These are phyloP conservation scores for Leucopternis melanops DNA, from an alignment of 2,113 vertebrate genomes.

Conservation along the genomic window DNA sequence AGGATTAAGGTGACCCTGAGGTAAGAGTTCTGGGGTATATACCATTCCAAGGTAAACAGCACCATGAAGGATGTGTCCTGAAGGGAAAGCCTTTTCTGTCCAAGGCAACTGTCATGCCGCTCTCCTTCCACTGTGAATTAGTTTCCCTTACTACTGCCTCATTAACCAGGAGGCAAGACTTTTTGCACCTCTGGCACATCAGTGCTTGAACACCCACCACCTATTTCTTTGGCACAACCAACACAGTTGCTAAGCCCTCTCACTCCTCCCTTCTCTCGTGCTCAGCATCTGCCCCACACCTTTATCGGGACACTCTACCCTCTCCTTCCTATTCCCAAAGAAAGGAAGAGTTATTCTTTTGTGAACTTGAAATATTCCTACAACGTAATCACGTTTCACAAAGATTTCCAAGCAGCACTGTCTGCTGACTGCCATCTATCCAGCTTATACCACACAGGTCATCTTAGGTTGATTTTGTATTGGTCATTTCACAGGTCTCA, in stretches of 20 bases:
- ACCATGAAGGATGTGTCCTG: neutral
- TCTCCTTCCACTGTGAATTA: neutral
- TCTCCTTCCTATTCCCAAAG: neutral
- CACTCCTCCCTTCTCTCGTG: neutral
- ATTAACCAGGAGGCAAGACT: neutral
- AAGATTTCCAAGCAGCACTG: neutral
- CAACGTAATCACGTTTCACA: neutral
- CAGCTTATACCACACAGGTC: neutral
- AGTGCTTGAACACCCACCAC: neutral
- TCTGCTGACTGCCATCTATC: neutral
- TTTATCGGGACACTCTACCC: neutral
- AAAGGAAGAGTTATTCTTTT: neutral
- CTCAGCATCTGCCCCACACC: neutral
- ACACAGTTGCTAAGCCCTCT: neutral
- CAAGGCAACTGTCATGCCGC: neutral
- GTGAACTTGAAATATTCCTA: neutral
- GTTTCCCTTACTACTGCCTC: neutral
- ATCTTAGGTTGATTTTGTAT: fast-evolving
- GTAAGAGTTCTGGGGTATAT: neutral
- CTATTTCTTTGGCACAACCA: neutral
- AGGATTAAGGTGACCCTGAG: neutral
- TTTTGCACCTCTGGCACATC: neutral
- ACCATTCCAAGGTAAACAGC: neutral
- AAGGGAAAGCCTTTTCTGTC: neutral
- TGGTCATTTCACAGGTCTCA: neutral